These are phyloP conservation scores for Psittacula cyanocephala DNA, from an alignment of 2,113 vertebrate genomes.

Conservation along the genomic window DNA sequence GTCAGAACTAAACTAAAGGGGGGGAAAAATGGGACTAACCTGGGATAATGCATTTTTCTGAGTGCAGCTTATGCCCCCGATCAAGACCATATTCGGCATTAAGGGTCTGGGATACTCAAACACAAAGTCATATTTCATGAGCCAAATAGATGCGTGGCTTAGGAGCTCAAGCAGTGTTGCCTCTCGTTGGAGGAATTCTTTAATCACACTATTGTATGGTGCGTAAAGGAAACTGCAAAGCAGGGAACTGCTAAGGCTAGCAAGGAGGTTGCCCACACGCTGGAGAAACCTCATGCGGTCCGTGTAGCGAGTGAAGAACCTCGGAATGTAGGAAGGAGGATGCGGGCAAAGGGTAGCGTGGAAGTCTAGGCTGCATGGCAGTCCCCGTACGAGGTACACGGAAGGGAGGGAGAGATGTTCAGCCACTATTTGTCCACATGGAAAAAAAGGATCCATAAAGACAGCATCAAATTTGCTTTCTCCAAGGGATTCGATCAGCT, in stretches of 20 bases:
- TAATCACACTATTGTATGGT: conserved; percentile 66
- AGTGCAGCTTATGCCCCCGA: conserved; percentile 79
- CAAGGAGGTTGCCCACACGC: conserved; percentile 70
- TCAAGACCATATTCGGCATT: conserved; percentile 81
- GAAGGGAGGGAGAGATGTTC: conserved; percentile 76
- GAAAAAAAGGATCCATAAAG: conserved; percentile 80
- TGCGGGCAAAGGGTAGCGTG: conserved; percentile 72
- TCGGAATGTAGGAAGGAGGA: conserved; percentile 76
- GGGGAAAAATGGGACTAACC: conserved; percentile 16
- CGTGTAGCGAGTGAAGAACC: conserved; percentile 59
- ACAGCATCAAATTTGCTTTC: conserved; percentile 69
- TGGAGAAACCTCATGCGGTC: conserved; percentile 74
- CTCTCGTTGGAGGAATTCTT: conserved; percentile 62
- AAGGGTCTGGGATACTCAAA: conserved; percentile 79
- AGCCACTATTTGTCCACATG: conserved; percentile 79
- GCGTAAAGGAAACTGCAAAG: conserved; percentile 54
- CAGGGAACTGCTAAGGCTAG: conserved; percentile 34
- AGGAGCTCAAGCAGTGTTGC: conserved; percentile 69
- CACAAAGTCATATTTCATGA: conserved; percentile 79
- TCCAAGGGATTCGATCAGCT: conserved; percentile 69
- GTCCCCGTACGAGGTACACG: conserved; percentile 70
- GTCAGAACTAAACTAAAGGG: neutral
- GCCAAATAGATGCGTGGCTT: conserved; percentile 78
- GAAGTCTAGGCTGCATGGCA: conserved; percentile 72
- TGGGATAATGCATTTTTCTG: conserved; percentile 67